Evolutionary conservation across 2,113 vertebrate genomes (phyloP).

Genomic region (Polyodon spathula): DNA sequence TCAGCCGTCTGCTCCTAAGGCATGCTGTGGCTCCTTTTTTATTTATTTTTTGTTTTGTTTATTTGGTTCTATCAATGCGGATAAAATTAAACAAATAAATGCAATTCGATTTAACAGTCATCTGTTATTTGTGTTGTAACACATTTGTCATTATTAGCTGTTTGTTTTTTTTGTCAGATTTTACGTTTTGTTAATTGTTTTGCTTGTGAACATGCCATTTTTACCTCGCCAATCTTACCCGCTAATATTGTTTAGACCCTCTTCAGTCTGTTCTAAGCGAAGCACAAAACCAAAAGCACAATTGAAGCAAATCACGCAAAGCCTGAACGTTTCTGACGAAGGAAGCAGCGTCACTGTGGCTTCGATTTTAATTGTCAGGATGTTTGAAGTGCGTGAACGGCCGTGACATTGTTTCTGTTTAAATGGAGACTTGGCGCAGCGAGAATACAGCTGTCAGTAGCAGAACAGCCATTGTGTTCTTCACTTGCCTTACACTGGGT

Average conservation of each 20-base stretch:
- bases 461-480: too few relatives aligned
- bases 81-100: conserved; percentile 42
- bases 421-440: background rate
- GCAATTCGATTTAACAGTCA: background rate
- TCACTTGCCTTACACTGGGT: too few relatives aligned
- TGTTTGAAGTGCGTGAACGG: conserved; percentile 18
- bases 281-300: too few relatives aligned
- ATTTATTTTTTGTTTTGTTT: conserved; percentile 15
- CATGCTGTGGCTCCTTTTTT: background rate
- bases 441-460: too few relatives aligned
- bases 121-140: background rate
- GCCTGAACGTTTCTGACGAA: conserved; percentile 6
- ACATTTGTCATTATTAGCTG: background rate
- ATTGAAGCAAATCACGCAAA: too few relatives aligned
- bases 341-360: conserved; percentile 39
- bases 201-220: conserved; percentile 40
- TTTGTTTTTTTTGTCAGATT: background rate
- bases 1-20: background rate
- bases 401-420: conserved; percentile 28
- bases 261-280: conserved; percentile 61
- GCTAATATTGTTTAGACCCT: conserved; percentile 45
- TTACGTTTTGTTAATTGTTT: background rate
- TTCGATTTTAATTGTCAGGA: conserved; percentile 29
- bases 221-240: conserved; percentile 56
- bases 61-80: conserved; percentile 50